Conservation (phyloP, 2,113 vertebrate genomes). For the Puntigrus tetrazona region DNA sequence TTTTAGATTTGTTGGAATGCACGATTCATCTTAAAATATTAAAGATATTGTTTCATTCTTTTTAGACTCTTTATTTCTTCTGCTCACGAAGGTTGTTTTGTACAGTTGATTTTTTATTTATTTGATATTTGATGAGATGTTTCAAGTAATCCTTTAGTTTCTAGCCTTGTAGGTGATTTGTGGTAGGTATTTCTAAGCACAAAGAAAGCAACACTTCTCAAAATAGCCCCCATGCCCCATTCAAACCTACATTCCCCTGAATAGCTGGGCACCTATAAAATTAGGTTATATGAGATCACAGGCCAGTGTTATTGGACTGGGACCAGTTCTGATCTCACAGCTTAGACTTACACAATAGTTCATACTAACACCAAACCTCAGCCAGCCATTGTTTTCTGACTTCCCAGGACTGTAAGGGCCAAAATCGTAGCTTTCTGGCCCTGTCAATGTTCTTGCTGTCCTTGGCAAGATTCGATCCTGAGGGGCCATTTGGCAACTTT, state of each 20-base stretch:
- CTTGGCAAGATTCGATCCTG: slow-evolving; percentile 41
- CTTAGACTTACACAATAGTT: slow-evolving; percentile 20
- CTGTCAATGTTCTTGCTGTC: slow-evolving; percentile 8
- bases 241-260: not conserved
- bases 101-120: not conserved
- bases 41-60: not conserved
- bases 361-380: slow-evolving; percentile 27
- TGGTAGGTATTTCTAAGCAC: not conserved
- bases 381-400: slow-evolving; percentile 49
- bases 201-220: not conserved
- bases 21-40: not conserved
- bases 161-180: not conserved
- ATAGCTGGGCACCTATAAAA: slow-evolving; percentile 14
- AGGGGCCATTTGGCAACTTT: slow-evolving; percentile 44
- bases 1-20: slow-evolving; percentile 9
- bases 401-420: slow-evolving; percentile 27
- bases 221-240: not conserved
- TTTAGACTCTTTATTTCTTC: not conserved
- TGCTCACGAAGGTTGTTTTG: not conserved
- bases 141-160: not conserved
- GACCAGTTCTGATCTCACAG: slow-evolving; percentile 34
- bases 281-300: not conserved
- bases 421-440: slow-evolving; percentile 27
- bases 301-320: slow-evolving; percentile 12
- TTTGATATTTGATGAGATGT: not conserved